phyloP scores from a whole-genome alignment of 2,888 invertebrate species.

The Chrysolina americana region DNA sequence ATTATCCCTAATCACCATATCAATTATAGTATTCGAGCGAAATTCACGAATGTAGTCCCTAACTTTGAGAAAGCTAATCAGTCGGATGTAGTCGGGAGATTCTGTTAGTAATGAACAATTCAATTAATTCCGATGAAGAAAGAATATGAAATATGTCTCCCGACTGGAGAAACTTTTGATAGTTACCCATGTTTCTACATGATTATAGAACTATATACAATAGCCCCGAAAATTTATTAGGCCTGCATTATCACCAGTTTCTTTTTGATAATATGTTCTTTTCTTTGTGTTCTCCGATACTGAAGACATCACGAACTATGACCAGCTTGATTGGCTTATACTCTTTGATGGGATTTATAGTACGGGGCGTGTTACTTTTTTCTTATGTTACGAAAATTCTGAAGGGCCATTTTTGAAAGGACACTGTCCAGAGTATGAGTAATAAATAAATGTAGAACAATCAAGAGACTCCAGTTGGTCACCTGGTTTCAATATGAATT shows the following conservation, averaged over 20 bases:
- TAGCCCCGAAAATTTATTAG: not conserved
- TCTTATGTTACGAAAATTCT: too few relatives aligned
- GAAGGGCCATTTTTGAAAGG: too few relatives aligned
- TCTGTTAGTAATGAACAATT: slow-evolving; percentile 1
- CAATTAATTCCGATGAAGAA: slow-evolving; percentile 15
- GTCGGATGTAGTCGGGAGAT: not conserved
- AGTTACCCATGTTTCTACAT: not conserved
- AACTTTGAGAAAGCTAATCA: slow-evolving; percentile 14
- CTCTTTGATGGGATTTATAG: slow-evolving; percentile 9
- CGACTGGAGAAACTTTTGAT: not conserved
- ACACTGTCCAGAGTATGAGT: too few relatives aligned
- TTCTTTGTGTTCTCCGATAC: slow-evolving; percentile 10
- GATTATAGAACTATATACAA: slow-evolving; percentile 6
- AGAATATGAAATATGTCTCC: slow-evolving; percentile 3
- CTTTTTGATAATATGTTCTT: slow-evolving; percentile 22
- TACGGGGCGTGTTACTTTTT: not conserved
- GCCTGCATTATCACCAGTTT: slow-evolving; percentile 5
- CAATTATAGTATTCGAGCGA: not conserved
- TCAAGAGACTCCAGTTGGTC: too few relatives aligned
- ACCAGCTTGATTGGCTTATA: slow-evolving; percentile 18
- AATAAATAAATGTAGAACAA: too few relatives aligned
- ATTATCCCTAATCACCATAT: slow-evolving; percentile 16
- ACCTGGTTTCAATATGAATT: too few relatives aligned
- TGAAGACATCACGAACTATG: slow-evolving; percentile 14
- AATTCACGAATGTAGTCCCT: not conserved